A percentile compares a stretch with the other conserved stretches of the same genome.
phyloP scores from a whole-genome alignment of 2,888 invertebrate species.

The Candidula unifasciata region DNA sequence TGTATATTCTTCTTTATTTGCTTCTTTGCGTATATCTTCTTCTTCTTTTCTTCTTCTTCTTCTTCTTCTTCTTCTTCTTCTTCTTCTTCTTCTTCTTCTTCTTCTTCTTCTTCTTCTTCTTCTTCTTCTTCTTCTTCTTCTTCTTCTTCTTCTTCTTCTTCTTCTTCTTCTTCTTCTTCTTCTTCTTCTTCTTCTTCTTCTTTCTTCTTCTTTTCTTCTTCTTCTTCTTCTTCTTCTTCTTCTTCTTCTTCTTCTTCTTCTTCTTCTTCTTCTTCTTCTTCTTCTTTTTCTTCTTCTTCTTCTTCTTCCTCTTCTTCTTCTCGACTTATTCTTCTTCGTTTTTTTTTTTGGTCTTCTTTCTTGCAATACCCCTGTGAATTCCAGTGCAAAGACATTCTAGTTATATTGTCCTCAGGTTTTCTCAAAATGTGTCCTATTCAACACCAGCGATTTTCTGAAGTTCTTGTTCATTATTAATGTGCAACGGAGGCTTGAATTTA shows the following conservation, averaged over 20 bases:
- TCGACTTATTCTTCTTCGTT: too few relatives aligned
- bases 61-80: neutral
- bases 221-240: neutral
- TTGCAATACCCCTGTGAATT: too few relatives aligned
- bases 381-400: too few relatives aligned
- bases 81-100: neutral
- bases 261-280: neutral
- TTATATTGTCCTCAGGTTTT: too few relatives aligned
- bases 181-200: neutral
- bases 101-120: constrained; percentile 4
- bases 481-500: too few relatives aligned
- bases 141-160: neutral
- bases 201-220: neutral
- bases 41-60: neutral
- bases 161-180: neutral
- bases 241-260: neutral
- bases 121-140: neutral
- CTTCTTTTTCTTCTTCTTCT: constrained; percentile 1
- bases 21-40: too few relatives aligned
- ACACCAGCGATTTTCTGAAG: too few relatives aligned
- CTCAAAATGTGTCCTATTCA: too few relatives aligned
- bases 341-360: too few relatives aligned
- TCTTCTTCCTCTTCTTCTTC: neutral
- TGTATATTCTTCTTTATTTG: too few relatives aligned
- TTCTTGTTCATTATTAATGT: too few relatives aligned